Evolutionary conservation across 2,113 vertebrate genomes (phyloP).

Genomic region (Hippopotamus amphibius): DNA sequence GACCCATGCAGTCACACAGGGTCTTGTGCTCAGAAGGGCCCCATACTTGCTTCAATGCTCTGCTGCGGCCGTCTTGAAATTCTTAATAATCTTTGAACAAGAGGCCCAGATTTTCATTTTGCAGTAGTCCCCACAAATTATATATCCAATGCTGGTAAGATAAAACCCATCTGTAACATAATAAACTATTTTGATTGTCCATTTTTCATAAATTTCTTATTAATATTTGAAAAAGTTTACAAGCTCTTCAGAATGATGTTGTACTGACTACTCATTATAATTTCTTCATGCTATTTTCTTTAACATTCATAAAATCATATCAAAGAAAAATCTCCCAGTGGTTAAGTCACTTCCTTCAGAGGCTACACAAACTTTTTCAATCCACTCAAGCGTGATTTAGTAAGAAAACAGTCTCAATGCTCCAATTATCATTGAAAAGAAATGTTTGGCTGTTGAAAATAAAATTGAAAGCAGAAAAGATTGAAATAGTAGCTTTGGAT

Average conservation of each 20-base stretch:
- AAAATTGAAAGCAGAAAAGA: constrained; percentile 52
- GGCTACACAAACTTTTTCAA: constrained; percentile 2
- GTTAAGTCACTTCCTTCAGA: constrained; percentile 41
- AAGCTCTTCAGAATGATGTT: constrained; percentile 40
- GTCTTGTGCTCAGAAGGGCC: background rate
- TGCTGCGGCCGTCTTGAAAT: background rate
- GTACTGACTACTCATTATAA: constrained; percentile 29
- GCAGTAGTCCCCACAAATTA: background rate
- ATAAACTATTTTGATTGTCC: background rate
- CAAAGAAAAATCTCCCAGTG: constrained; percentile 51
- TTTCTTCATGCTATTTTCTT: constrained; percentile 53
- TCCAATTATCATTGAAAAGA: constrained; percentile 38
- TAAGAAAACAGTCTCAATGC: constrained; percentile 38
- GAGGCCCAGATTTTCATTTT: constrained; percentile 26
- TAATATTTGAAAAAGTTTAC: constrained; percentile 32
- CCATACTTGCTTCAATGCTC: background rate
- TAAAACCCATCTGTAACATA: constrained; percentile 10
- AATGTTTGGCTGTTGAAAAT: constrained; percentile 29
- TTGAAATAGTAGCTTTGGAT: background rate
- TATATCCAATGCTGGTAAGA: background rate
- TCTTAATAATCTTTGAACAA: constrained; percentile 29
- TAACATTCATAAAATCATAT: constrained; percentile 41
- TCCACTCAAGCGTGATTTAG: background rate
- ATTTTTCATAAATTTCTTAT: constrained; percentile 39
- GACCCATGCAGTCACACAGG: background rate